A percentile compares a stretch with the other conserved stretches of the same genome.
These are phyloP conservation scores for Dermatemys mawii DNA, from an alignment of 2,113 vertebrate genomes.

Conservation along the genomic window DNA sequence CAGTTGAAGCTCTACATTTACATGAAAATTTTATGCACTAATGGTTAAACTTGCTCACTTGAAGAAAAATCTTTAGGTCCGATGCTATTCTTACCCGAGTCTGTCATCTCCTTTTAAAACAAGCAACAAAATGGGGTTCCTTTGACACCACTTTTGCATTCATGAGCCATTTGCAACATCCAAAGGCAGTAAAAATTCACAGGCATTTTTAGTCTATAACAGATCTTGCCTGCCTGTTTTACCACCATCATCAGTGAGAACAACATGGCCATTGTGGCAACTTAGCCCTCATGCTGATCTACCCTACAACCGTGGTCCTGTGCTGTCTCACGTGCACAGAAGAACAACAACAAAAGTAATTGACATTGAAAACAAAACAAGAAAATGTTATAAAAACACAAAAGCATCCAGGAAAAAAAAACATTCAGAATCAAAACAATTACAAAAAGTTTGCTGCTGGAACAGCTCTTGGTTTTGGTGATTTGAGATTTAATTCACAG, in stretches of 20 bases:
- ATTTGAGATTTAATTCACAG: not conserved
- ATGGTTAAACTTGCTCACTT: too few relatives aligned
- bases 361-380: not conserved
- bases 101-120: not conserved
- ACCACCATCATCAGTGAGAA: not conserved
- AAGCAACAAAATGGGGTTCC: not conserved
- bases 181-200: not conserved
- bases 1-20: too few relatives aligned
- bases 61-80: not conserved
- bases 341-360: not conserved
- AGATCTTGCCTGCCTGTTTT: not conserved
- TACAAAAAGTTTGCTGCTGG: not conserved
- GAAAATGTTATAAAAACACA: not conserved
- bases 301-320: not conserved
- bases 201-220: not conserved
- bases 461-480: not conserved
- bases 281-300: not conserved
- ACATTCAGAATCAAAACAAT: not conserved
- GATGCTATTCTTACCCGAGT: not conserved
- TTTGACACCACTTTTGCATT: too few relatives aligned
- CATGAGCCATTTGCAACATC: too few relatives aligned
- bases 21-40: too few relatives aligned
- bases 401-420: not conserved
- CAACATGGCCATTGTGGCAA: not conserved
- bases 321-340: not conserved